phyloP scores from a whole-genome alignment of 1,140 invertebrate species.

The Macrocentrus cingulum region DNA sequence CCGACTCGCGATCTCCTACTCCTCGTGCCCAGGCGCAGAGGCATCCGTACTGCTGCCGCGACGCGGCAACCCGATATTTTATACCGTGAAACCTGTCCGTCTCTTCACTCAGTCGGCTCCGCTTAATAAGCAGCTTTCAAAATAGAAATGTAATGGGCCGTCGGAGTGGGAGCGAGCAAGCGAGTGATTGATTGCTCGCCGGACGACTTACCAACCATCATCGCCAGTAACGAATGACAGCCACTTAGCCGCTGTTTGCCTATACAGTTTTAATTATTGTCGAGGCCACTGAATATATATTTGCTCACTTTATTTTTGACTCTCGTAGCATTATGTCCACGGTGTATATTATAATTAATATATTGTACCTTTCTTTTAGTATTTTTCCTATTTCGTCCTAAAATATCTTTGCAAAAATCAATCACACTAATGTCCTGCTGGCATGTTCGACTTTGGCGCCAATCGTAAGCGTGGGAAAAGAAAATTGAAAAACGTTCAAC shows the following conservation, averaged over 20 bases:
- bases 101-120: constrained; percentile 50
- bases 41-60: constrained; percentile 33
- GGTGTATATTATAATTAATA: no score
- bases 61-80: constrained; percentile 58
- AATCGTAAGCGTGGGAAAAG: no score
- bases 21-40: constrained; percentile 35
- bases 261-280: constrained; percentile 60
- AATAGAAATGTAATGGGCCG: constrained; percentile 60
- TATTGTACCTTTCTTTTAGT: no score
- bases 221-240: constrained; percentile 57
- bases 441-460: no score
- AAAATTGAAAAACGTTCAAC: no score
- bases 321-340: no score
- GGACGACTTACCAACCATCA: constrained; percentile 57
- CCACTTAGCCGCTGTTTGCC: constrained; percentile 60
- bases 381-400: no score
- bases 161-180: constrained; percentile 29
- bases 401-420: no score
- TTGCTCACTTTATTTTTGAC: no score
- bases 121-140: constrained; percentile 62
- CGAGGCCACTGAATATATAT: no score
- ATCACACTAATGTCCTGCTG: no score
- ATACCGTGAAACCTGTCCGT: constrained; percentile 60
- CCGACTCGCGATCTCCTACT: constrained; percentile 28
- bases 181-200: constrained; percentile 60